These are phyloP conservation scores for Nyctibius grandis DNA, from an alignment of 2,797 vertebrate species.

Conservation along the genomic window DNA sequence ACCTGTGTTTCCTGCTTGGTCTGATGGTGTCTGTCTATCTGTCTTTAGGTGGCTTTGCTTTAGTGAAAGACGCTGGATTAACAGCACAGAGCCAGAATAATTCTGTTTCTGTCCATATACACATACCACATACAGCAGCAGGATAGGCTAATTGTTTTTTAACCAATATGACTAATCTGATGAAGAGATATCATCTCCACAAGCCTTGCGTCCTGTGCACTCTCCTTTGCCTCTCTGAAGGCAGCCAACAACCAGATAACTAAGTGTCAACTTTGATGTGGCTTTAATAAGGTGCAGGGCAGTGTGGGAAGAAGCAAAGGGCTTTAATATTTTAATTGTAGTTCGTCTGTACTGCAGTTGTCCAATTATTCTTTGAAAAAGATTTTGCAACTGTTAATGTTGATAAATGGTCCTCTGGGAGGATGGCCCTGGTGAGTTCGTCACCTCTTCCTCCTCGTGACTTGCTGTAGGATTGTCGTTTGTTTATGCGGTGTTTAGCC, in stretches of 20 bases:
- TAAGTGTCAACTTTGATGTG: neutral
- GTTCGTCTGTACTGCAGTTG: neutral
- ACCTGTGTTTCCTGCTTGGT: neutral
- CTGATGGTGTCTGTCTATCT: neutral
- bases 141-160: neutral
- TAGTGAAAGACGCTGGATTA: neutral
- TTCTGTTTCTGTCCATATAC: neutral
- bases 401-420: constrained; percentile 20
- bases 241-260: neutral
- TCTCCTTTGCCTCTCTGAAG: neutral
- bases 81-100: neutral
- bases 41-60: neutral
- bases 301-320: neutral
- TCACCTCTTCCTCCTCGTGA: neutral
- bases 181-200: neutral
- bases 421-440: neutral
- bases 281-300: neutral
- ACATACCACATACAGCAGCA: neutral
- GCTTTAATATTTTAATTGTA: constrained; percentile 40
- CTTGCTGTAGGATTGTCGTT: neutral
- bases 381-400: neutral
- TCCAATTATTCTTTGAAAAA: constrained; percentile 6
- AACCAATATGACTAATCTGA: neutral
- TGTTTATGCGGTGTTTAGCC: neutral
- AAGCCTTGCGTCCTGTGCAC: neutral